A percentile compares a stretch with the other conserved stretches of the same genome.
phyloP scores from a whole-genome alignment of 1,140 invertebrate genomes.

The Argopecten irradians region DNA sequence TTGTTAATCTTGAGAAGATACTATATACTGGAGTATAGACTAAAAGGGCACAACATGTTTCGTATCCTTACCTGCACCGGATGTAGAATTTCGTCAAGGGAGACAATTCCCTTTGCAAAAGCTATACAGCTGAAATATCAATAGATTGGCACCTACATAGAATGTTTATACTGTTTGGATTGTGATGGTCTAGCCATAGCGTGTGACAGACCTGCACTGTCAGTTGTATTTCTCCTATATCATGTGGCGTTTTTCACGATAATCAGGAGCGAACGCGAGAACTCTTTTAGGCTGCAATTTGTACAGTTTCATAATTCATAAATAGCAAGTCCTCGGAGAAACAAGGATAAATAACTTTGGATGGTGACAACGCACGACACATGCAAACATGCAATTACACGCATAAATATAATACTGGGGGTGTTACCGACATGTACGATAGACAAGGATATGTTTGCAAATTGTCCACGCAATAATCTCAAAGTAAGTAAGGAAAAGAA shows the following conservation, averaged over 20 bases:
- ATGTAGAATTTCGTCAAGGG: background rate
- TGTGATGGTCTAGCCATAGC: background rate
- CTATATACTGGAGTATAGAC: too few relatives aligned
- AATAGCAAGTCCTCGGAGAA: background rate
- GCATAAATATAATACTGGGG: background rate
- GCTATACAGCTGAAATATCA: background rate
- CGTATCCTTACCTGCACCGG: background rate
- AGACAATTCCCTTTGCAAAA: background rate
- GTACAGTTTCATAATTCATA: conserved; percentile 1
- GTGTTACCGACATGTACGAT: background rate
- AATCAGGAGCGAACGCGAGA: background rate
- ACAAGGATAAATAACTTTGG: background rate
- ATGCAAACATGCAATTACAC: background rate
- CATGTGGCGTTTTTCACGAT: background rate
- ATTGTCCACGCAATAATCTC: too few relatives aligned
- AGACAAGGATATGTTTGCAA: background rate
- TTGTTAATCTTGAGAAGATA: too few relatives aligned
- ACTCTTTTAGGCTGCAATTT: background rate
- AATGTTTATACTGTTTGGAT: background rate
- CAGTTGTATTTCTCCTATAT: background rate
- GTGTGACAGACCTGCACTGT: background rate
- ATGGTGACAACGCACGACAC: background rate
- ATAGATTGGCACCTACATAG: too few relatives aligned
- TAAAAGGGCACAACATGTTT: too few relatives aligned
- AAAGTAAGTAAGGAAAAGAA: too few relatives aligned